Base-by-base conservation (phyloP, 2,113 vertebrate genomes). In the Ceyx cyanopectus region DNA sequence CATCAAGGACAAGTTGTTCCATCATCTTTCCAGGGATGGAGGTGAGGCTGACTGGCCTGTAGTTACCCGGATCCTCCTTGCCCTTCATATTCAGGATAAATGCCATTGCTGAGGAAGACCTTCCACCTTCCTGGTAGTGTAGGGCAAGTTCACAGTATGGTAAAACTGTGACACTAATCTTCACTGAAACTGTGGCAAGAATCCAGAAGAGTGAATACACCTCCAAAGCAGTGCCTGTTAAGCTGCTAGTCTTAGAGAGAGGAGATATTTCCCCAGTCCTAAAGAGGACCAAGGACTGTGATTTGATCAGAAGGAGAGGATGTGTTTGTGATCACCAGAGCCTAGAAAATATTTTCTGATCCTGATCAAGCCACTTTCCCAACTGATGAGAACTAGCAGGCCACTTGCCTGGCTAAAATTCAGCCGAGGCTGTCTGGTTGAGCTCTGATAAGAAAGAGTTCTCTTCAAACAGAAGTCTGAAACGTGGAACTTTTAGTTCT, bases 401-500 rank as follows among this genome's bases (percentile, higher is more conserved):
- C 66, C 51, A 87, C 53, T 87, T 66, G 77, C 22, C 40, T 22
- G n/a, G 69, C 61, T 68, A 45, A 83, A 88, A 78, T n/a, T 63
- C 79, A 85, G 51, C 14, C 60, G n/a, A 65, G 45, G 14, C 76
- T 29, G 16, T 22, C 43, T 70, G 60, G 37, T 13, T 46, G 56
- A 88, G 46, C 24, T 82, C 60, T 1, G 0, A 2, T 29, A 51
- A 70, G 67, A 56, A 24, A 77, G n/a, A 65, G 5, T 8, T 24
- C n/a, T 68, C 78, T 41, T 83, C 79, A 75, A 74, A 85, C 34
- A 70, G 19, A 85, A 73, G 61, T 41, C 32, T 83, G 54, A 95
- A 91, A 82, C 0, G 75, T 40, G 37, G 58, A 82, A 91, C 90
- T 86, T 85, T 57, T 27, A 70, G 85, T 83, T 94, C 91, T 91